A percentile compares a stretch with the other conserved stretches of the same genome.
These are phyloP conservation scores for Rhopalosiphum maidis DNA, from an alignment of 1,140 invertebrate species.

Conservation along the genomic window DNA sequence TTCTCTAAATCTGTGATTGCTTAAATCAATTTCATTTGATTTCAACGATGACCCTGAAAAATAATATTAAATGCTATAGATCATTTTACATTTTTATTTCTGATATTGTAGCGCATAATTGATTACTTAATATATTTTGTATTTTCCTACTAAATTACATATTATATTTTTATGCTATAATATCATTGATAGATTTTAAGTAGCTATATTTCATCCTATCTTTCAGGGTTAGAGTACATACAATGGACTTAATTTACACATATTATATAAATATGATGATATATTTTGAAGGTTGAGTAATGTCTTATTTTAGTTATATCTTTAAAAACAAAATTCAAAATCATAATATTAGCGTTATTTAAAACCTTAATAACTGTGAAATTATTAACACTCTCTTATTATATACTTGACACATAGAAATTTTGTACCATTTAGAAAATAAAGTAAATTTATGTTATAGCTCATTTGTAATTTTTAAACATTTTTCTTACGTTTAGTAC, in stretches of 20 bases:
- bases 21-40: constrained; percentile 71
- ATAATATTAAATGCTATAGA: neutral
- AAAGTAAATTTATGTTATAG: neutral
- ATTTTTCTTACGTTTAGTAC: constrained; percentile 73
- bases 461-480: neutral
- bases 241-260: constrained; percentile 41
- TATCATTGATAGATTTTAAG: neutral
- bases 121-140: neutral
- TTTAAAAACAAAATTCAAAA: constrained; percentile 1
- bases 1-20: constrained; percentile 73
- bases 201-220: neutral
- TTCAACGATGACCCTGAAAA: constrained; percentile 72
- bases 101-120: neutral
- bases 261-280: constrained; percentile 34
- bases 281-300: constrained; percentile 4
- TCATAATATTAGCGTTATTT: neutral
- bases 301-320: neutral
- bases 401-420: neutral
- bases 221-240: neutral
- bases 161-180: neutral
- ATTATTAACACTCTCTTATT: neutral
- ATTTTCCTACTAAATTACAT: neutral
- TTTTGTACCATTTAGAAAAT: neutral
- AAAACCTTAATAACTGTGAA: neutral
- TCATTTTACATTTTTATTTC: neutral